Base-by-base conservation (phyloP, 1,140 invertebrate species). In the Lanistes nyassanus region DNA sequence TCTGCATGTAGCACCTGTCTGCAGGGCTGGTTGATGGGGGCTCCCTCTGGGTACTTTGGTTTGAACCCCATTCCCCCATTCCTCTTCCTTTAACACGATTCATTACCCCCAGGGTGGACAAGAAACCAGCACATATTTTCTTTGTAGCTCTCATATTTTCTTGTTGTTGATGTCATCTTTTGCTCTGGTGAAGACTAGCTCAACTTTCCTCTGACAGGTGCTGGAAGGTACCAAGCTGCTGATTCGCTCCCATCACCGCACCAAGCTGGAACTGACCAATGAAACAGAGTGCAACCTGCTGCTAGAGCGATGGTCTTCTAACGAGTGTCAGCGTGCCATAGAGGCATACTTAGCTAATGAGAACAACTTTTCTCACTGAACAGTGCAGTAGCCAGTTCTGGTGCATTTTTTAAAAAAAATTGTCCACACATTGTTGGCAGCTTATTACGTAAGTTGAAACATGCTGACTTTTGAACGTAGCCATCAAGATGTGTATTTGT, bases 251-350 rank as follows among this genome's bases (percentile, higher is more conserved):
- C 85, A 86, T 56, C 81, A 83, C 51, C 81, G 84, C 67, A 84
- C 86, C 39, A 87, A 87, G 69, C 82, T 94, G 47, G 88, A 91
- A 72, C 82, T 91, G 76, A 91, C 91, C 4, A 93, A 93, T 85
- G 87, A 89, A 71, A 85, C 83, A 11, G 93, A 94, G 88, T 91
- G 91, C 80, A 89, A 91, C 47, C 79, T 90, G 53, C 84, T 94
- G 47, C 78, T 89, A 37, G 90, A 92, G 72, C 85, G 92, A 51
- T 93, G 92, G 92, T 83, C 88, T 29, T 91, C 92, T 0, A 88
- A 90, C 66, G 93, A 94, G 83, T 91, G 91, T 85, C 84, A 85
- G 67, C 76, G 75, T 42, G 80, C 83, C 36, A 84, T 87, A 26
- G 79, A 84, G 39, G 76, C 74, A 23, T 88, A 86, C 73, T 69